Percentiles rank a stretch among this genome's conserved stretches.
These are phyloP conservation scores for Saccopteryx leptura DNA, from an alignment of 2,113 vertebrate genomes.

Conservation along the genomic window DNA sequence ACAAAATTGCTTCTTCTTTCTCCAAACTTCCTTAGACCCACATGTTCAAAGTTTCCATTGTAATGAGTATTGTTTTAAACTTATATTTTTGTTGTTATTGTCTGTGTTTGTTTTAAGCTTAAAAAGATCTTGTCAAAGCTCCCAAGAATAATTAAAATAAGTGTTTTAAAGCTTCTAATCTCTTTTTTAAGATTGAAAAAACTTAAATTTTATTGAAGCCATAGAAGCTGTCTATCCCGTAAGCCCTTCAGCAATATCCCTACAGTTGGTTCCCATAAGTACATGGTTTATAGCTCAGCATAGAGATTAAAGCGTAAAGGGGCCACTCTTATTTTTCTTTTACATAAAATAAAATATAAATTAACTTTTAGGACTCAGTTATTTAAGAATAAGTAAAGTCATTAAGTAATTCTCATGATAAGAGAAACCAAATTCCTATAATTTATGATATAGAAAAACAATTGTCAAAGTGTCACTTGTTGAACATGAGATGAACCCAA, in stretches of 20 bases:
- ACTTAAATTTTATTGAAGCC: background rate
- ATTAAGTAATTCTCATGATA: background rate
- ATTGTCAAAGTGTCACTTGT: background rate
- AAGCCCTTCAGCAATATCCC: background rate
- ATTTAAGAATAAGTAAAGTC: background rate
- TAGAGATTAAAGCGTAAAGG: background rate
- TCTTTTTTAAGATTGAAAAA: background rate
- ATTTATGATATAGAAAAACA: background rate
- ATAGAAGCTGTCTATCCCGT: background rate
- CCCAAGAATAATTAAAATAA: background rate
- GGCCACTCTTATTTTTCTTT: background rate
- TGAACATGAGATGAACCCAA: background rate
- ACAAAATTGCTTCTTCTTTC: background rate
- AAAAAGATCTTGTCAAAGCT: background rate
- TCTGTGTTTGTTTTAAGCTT: background rate
- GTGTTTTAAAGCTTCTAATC: background rate
- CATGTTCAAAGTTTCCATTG: background rate
- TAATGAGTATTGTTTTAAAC: background rate
- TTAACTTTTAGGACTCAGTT: background rate
- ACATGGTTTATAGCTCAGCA: background rate
- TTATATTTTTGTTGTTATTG: background rate
- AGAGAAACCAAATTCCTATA: background rate
- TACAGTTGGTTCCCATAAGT: background rate
- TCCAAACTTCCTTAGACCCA: background rate
- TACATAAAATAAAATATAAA: conserved; percentile 18